phyloP scores from a whole-genome alignment of 2,888 invertebrate genomes.

The Osedax fenrisi region DNA sequence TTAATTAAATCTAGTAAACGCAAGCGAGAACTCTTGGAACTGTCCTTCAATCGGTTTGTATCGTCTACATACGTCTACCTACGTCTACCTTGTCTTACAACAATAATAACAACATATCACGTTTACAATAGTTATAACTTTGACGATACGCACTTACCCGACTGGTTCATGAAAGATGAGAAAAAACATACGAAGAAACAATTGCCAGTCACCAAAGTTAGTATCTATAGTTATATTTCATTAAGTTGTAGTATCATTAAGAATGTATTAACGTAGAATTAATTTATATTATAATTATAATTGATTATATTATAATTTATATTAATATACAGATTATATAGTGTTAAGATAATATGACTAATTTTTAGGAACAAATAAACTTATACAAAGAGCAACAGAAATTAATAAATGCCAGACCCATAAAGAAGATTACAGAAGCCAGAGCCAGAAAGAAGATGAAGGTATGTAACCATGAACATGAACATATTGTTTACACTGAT shows the following conservation, averaged over 20 bases:
- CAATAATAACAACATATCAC: too few species aligned
- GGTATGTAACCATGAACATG: too few species aligned
- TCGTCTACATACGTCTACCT: too few species aligned
- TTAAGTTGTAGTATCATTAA: too few species aligned
- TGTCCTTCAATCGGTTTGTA: conserved; percentile 59
- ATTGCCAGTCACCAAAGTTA: conserved; percentile 69
- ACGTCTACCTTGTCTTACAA: too few species aligned
- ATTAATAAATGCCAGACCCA: conserved; percentile 82
- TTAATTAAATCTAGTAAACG: conserved; percentile 79
- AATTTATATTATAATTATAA: not conserved
- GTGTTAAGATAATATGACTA: not conserved
- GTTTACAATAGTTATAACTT: conserved; percentile 60
- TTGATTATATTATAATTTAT: not conserved
- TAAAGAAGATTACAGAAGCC: conserved; percentile 93
- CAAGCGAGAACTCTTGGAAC: conserved; percentile 76
- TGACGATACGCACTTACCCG: conserved; percentile 78
- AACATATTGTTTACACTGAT: too few species aligned
- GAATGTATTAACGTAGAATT: too few species aligned
- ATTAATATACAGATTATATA: not conserved
- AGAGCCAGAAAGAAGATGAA: conserved; percentile 92
- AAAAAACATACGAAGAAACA: conserved; percentile 73
- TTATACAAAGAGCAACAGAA: conserved; percentile 65
- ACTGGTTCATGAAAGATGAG: conserved; percentile 92
- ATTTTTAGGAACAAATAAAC: conserved; percentile 59
- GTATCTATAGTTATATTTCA: too few species aligned